A percentile compares a stretch with the other conserved stretches of the same genome.
Conservation (phyloP, 2,888 invertebrate species). For the Rhagium mordax region DNA sequence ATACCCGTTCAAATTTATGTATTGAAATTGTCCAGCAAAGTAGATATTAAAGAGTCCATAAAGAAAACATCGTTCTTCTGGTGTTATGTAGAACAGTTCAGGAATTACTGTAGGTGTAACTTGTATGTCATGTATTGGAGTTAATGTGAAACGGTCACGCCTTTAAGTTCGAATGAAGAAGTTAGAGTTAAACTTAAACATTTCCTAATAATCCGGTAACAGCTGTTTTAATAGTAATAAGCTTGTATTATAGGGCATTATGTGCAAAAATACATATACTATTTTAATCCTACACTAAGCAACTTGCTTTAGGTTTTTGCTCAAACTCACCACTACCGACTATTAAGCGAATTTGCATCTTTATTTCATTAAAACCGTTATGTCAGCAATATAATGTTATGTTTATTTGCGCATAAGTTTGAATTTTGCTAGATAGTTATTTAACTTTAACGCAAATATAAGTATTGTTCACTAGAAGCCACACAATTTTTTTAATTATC, state of each 20-base stretch:
- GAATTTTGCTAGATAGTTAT: too few relatives aligned
- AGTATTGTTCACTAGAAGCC: too few relatives aligned
- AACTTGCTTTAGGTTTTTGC: slow-evolving; percentile 6
- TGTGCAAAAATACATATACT: slow-evolving; percentile 41
- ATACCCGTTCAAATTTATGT: slow-evolving; percentile 26
- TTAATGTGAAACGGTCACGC: slow-evolving; percentile 60
- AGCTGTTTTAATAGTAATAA: slow-evolving; percentile 47
- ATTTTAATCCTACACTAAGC: slow-evolving; percentile 42
- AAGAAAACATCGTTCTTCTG: slow-evolving; percentile 37
- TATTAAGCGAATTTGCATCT: slow-evolving; percentile 6
- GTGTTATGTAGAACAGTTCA: slow-evolving; percentile 57
- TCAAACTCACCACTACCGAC: neutral
- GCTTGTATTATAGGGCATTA: slow-evolving; percentile 34
- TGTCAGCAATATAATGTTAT: neutral
- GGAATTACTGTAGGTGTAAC: slow-evolving; percentile 63
- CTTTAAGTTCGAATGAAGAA: slow-evolving; percentile 57
- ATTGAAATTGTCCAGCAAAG: slow-evolving; percentile 27
- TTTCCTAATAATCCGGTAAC: slow-evolving; percentile 54
- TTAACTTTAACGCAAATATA: too few relatives aligned
- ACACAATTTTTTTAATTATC: too few relatives aligned
- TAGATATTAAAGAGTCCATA: slow-evolving; percentile 33
- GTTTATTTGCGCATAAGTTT: neutral
- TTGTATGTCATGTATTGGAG: slow-evolving; percentile 60
- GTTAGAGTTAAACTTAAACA: slow-evolving; percentile 51
- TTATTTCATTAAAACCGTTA: slow-evolving; percentile 16